Evolutionary conservation across 2,113 vertebrate species (phyloP).

Genomic region (Thomomys bottae): DNA sequence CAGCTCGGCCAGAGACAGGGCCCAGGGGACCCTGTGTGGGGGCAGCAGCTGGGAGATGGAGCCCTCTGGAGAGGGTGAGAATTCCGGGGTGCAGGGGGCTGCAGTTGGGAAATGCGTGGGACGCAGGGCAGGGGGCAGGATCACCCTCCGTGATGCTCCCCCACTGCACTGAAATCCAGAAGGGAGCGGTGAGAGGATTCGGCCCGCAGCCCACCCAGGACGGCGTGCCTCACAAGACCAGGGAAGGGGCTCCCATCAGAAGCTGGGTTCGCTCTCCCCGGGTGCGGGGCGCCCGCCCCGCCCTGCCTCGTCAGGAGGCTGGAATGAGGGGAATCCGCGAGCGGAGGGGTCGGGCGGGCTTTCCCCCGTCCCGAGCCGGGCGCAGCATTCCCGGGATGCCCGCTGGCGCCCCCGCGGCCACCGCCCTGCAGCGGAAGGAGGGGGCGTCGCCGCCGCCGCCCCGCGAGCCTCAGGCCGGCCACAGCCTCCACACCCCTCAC

Average conservation of each 20-base stretch:
- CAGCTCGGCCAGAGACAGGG: background rate
- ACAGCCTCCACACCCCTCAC: background rate
- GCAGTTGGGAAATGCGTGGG: constrained; percentile 30
- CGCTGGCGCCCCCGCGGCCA: constrained; percentile 60
- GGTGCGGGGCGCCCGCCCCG: background rate
- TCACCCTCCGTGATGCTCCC: background rate
- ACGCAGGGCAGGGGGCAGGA: background rate
- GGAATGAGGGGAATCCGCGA: constrained; percentile 77
- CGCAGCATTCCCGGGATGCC: constrained; percentile 77
- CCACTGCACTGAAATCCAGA: background rate
- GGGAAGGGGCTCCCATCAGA: background rate
- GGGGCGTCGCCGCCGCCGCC: constrained; percentile 6
- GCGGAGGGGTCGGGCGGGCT: constrained; percentile 53
- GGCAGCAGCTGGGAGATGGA: constrained; percentile 57
- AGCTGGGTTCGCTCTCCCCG: background rate
- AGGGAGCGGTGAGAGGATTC: background rate
- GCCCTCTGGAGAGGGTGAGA: background rate
- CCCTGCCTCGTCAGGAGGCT: constrained; percentile 36
- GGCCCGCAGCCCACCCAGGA: background rate
- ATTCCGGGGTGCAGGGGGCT: background rate
- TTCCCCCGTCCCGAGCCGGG: background rate
- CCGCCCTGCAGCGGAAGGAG: constrained; percentile 60
- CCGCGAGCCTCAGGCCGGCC: background rate
- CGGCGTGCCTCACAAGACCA: background rate
- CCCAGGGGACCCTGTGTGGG: background rate